These are phyloP conservation scores for Enteromius paludinosus DNA, from an alignment of 2,797 vertebrate genomes.

Conservation along the genomic window DNA sequence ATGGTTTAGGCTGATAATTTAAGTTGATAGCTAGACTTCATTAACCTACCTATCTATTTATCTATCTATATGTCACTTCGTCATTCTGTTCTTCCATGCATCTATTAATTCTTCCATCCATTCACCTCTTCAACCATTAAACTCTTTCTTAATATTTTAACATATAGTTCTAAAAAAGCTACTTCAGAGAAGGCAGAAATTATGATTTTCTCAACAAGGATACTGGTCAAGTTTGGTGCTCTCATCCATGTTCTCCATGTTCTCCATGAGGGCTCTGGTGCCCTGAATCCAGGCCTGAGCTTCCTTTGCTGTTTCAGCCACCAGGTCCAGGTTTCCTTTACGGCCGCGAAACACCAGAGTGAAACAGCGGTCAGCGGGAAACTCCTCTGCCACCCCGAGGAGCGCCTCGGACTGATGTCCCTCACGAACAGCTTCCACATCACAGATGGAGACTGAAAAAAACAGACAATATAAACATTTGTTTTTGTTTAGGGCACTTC, in stretches of 20 bases:
- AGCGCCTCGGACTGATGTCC: constrained; percentile 92
- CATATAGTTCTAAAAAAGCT: background rate
- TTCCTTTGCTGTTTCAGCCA: constrained; percentile 85
- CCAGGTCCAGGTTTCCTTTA: constrained; percentile 89
- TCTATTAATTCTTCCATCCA: background rate
- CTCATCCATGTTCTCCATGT: constrained; percentile 90
- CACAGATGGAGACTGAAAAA: constrained; percentile 87
- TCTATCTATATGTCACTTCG: too few species aligned
- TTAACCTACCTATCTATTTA: too few species aligned
- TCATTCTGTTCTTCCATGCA: too few species aligned
- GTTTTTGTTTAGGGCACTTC: background rate
- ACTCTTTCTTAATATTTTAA: background rate
- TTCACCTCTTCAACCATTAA: background rate
- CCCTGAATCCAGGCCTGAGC: constrained; percentile 90
- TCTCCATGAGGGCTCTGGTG: constrained; percentile 86
- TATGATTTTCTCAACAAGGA: constrained; percentile 69
- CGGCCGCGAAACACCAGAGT: constrained; percentile 92
- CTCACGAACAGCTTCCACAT: constrained; percentile 89
- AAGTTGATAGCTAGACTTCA: background rate
- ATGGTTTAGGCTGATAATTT: constrained; percentile 66
- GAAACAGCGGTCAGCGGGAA: constrained; percentile 87
- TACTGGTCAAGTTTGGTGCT: constrained; percentile 93
- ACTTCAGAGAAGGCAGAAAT: background rate
- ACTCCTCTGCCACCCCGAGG: constrained; percentile 87
- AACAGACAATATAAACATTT: background rate